Base-by-base conservation (phyloP, 2,888 invertebrate species). In the Laspeyria flexula region DNA sequence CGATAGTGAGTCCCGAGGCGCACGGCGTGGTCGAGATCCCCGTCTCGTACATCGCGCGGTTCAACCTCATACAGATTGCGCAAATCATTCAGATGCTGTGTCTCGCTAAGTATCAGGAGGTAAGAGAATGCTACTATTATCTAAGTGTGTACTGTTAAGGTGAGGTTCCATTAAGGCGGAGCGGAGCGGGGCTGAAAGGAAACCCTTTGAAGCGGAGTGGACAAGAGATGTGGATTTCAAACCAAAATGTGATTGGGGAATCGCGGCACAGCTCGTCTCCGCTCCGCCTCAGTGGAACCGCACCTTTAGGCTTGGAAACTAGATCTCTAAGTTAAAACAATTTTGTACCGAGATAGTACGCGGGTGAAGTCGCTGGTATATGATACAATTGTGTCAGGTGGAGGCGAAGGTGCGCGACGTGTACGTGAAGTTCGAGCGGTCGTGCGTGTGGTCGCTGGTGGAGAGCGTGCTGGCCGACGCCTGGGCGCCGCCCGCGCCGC, bases 1-100 rank as follows among this genome's bases (percentile, higher is more conserved):
- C 99, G 0, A 97, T 99, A 45, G 96, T 98, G 40, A 98, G 98
- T 90, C 99, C 99, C 0, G 99, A 99, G 82, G 96, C 97, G 0
- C 96, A 98, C 85, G 99, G 99, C 11, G 96, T 99, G 44, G 96
- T 96, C 2, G 99, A 99, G 78, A 96, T 97, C 0, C 97, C 98
- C 5, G 96, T 99, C 46, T 97, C 97, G 33, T 96, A 97, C 75
- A 95, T 97, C 50, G 97, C 98, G 3, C 93, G 98, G 29, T 98
- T 97, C 85, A 99, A 97, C 88, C 93, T 97, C 43, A 95, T 96
- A 73, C 97, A 97, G 93, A 95, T 99, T 50, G 99, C 98, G 0
- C 97, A 98, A 90, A 97, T 99, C 66, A 88, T 99, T 39, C 99
- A 99, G 90, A 96, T 97, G 86, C 92, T 99, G 48, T 98, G 98